Evolutionary conservation across 2,113 vertebrate genomes (phyloP), one percentile per base, ranked within the genome.

Genomic region (Dipodomys stephensi): DNA sequence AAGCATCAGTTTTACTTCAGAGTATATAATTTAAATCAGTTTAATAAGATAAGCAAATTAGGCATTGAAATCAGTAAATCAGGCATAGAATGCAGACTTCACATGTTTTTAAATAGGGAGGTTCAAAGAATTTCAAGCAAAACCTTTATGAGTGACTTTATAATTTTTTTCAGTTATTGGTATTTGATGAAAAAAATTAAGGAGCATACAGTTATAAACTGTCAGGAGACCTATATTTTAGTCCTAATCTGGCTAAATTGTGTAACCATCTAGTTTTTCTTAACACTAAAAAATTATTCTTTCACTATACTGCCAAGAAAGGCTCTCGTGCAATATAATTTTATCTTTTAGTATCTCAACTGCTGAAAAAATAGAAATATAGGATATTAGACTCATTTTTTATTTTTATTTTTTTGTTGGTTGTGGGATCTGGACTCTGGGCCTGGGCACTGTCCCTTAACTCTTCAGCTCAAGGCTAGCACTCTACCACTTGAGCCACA

Each of bases 31-130:
- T 93, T 82, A 92, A 87, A 65, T 64, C 28, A 74, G 44, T 86
- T 88, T 93, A 83, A 77, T 77, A 80, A 72, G 28, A 22, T 94
- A 96, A 90, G 13, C 27, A 86, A 90, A 89, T 95, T 72, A 84
- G 53, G 30, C 67, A 20, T 64, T 64, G 23, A 64, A 57, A 57
- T 16, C 53, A 57, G 62, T 64, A 64, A 64, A 64, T 64, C 23
- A 64, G 20, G 62, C 19, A 74, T 39, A 27, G 8, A 79, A 11
- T 95, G 0, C 91, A 57, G 87, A 91, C 73, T 91, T 91, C 9
- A 22, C 25, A 25, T 86, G 78, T 49, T 83, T 79, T 94, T 90
- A 83, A 86, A 83, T 92, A 20, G 86, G 73, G 88, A 67, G 85
- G 22, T 65, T 87, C 16, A 60, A 79, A 90, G 65, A 83, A 87